Percentiles rank a stretch among this genome's conserved stretches.
Conservation (phyloP, 2,113 vertebrate species). For the Probosciger aterrimus region DNA sequence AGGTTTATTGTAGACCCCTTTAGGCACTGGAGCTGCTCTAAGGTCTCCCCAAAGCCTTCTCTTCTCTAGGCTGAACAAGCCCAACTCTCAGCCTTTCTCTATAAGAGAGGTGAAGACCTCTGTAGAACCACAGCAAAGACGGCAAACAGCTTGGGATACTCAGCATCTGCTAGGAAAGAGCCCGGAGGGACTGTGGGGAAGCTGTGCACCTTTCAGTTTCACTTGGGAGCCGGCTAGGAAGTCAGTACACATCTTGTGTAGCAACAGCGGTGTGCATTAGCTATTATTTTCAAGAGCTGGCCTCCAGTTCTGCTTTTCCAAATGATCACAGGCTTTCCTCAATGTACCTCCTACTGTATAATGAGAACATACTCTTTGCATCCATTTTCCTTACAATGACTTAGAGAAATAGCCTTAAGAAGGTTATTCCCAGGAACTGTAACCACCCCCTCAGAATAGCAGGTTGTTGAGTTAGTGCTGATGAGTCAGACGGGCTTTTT, state of each 20-base stretch:
- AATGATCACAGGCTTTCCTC: slow-evolving; percentile 50
- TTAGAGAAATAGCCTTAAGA: slow-evolving; percentile 65
- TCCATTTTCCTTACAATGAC: slow-evolving; percentile 51
- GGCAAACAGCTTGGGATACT: not conserved
- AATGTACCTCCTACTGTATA: slow-evolving; percentile 54
- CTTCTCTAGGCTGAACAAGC: not conserved
- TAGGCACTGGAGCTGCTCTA: not conserved
- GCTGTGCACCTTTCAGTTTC: not conserved
- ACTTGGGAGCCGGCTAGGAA: not conserved
- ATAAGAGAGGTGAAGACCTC: not conserved
- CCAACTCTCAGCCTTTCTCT: not conserved
- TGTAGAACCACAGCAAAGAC: not conserved
- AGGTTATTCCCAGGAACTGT: slow-evolving; percentile 77
- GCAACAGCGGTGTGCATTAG: not conserved
- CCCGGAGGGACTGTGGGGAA: not conserved
- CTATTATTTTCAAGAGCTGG: not conserved
- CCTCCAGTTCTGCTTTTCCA: not conserved
- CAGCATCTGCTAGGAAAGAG: not conserved
- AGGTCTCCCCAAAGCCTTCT: not conserved
- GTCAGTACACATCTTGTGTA: not conserved
- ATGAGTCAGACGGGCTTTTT: slow-evolving; percentile 80
- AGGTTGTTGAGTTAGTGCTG: slow-evolving; percentile 76
- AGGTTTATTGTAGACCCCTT: not conserved
- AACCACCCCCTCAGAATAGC: slow-evolving; percentile 78
- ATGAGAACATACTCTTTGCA: slow-evolving; percentile 48